phyloP scores from a whole-genome alignment of 2,888 invertebrate genomes.

The Cheiracanthium punctorium region DNA sequence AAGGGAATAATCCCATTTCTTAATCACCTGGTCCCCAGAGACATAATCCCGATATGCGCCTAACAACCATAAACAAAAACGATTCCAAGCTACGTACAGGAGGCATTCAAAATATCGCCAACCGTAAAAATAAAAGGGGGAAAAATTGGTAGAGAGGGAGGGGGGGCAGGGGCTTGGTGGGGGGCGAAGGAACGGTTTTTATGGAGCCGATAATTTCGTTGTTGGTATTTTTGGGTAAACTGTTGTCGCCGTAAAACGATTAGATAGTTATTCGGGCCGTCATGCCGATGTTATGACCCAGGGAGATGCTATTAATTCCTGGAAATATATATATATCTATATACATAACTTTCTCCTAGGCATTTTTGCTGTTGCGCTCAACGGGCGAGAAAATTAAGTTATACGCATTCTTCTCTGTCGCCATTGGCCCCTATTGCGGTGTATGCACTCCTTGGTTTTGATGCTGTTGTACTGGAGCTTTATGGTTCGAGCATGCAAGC shows the following conservation, averaged over 20 bases:
- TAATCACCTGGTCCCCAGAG: slow-evolving; percentile 58
- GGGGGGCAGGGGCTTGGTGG: not conserved
- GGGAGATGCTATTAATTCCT: slow-evolving; percentile 51
- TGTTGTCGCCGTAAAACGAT: slow-evolving; percentile 69
- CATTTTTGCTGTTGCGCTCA: slow-evolving; percentile 34
- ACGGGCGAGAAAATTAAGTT: slow-evolving; percentile 64
- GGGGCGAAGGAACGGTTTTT: slow-evolving; percentile 42
- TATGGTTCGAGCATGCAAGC: not conserved
- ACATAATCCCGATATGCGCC: slow-evolving; percentile 66
- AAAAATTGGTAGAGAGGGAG: too few species aligned
- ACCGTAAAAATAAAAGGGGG: slow-evolving; percentile 45
- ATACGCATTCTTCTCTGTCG: slow-evolving; percentile 27
- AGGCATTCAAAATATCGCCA: slow-evolving; percentile 61
- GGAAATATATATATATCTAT: slow-evolving; percentile 52
- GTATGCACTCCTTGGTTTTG: not conserved
- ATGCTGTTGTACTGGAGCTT: not conserved
- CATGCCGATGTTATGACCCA: slow-evolving; percentile 53
- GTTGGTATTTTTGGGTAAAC: slow-evolving; percentile 69
- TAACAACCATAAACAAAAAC: slow-evolving; percentile 69
- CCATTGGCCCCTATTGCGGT: not conserved
- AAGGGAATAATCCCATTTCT: slow-evolving; percentile 62
- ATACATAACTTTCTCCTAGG: slow-evolving; percentile 13
- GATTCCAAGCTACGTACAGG: slow-evolving; percentile 61
- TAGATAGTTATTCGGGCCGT: slow-evolving; percentile 65
- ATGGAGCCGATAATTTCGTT: slow-evolving; percentile 69